Base-by-base conservation (phyloP, 2,113 vertebrate genomes). In the Stercorarius parasiticus region DNA sequence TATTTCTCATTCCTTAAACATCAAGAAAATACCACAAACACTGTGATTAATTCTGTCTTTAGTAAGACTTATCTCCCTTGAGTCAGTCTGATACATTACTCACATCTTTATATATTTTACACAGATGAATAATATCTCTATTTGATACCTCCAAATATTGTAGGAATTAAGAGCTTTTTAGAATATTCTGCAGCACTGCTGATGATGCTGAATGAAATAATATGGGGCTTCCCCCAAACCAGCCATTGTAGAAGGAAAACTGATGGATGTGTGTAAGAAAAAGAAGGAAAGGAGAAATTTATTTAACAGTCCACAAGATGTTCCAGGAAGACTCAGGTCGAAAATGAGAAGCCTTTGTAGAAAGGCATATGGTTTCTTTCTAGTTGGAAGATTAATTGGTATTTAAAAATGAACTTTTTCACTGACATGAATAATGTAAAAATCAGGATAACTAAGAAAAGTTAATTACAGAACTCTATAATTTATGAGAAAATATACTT, bases 1-100 rank as follows among this genome's bases (percentile, higher is more conserved):
- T 82, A 10, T 93, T 96, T 95, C 87, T 95, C 77, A 82, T 94
- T 97, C 92, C 78, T 95, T 92, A 96, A 94, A 77, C 93, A 89
- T 47, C 78, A 97, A 91, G 86, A 95, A 97, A 97, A 94, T 77
- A 93, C 4, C 50, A 85, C 36, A 91, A 90, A 16, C 15, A 78
- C 17, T 76, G 8, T 92, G 85, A 90, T 96, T 97, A 97, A 93
- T 91, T 96, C 42, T 74, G 12, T 82, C 36, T 96, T 98, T 93
- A 86, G 65, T 66, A 89, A 96, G 92, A 95, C 78, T 84, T 82
- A 88, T 78, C 53, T 96, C 80, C n/a, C 71, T 91, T 45, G 36
- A 97, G 42, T 62, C 77, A 93, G 71, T 56, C 79, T 91, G 74
- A 97, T 89, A 97, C 97, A 97, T 94, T 74, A 64, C 58, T 94